These are phyloP conservation scores for Fragum fragum DNA, from an alignment of 2,888 invertebrate species.

Conservation along the genomic window DNA sequence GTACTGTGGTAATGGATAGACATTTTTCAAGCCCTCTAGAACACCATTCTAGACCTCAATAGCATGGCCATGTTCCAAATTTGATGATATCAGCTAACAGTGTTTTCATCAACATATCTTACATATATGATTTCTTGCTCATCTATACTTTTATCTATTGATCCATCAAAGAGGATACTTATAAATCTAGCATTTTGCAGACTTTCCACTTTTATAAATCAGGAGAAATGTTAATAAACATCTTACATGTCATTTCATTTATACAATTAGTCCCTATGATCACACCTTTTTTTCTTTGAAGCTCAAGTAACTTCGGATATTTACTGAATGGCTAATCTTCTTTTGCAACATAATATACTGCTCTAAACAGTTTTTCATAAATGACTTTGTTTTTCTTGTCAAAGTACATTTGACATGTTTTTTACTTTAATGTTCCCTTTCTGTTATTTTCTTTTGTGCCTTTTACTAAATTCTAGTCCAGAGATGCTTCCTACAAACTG, in stretches of 20 bases:
- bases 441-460: no score
- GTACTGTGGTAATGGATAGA: no score
- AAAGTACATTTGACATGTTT: no score
- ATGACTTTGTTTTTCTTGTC: no score
- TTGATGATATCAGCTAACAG: slow-evolving; percentile 41
- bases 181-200: slow-evolving; percentile 32
- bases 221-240: slow-evolving; percentile 26
- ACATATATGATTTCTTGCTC: no score
- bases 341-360: slow-evolving; percentile 42
- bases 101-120: slow-evolving; percentile 24
- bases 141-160: no score
- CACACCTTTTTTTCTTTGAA: slow-evolving; percentile 39
- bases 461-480: no score
- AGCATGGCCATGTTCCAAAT: slow-evolving; percentile 40
- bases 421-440: no score
- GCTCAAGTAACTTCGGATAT: slow-evolving; percentile 32
- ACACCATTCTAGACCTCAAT: slow-evolving; percentile 41
- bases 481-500: no score
- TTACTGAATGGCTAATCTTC: slow-evolving; percentile 42
- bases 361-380: slow-evolving; percentile 29
- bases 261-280: slow-evolving; percentile 31
- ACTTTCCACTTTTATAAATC: slow-evolving; percentile 39
- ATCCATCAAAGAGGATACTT: slow-evolving; percentile 39
- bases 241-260: slow-evolving; percentile 39
- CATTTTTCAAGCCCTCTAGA: slow-evolving; percentile 20